Evolutionary conservation across 2,888 invertebrate species (phyloP), one percentile per base, ranked within the genome.

Genomic region (Uropetala carovei): DNA sequence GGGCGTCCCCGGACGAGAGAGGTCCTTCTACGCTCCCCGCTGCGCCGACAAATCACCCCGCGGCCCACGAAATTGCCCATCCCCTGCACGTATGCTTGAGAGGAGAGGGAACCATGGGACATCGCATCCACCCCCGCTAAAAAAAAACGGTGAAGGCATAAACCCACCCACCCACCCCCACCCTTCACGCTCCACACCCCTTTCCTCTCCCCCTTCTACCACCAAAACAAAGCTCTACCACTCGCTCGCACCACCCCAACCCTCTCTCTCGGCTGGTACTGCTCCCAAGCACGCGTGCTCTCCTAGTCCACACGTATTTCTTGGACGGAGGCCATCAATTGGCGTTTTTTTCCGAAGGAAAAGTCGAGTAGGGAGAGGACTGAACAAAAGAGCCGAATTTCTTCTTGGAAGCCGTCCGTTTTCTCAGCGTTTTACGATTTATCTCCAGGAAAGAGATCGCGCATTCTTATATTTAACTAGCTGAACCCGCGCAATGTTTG

Each of bases 31-130:
- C 64, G 59, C 43, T 43, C 27, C 89, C 89, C 10, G 64, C 64
- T 30, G 64, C n/a, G 64, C 27, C 60, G 64, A 89, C 64, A 64
- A 89, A 64, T 64, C 64, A 89, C 89, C 59, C 86, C 59, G 64
- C 89, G 60, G 89, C 64, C 89, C 89, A 22, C 75, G 68, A 58
- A 68, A 89, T 89, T n/a, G 89, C 43, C 89, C 89, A 89, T 64
- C 64, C 89, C 27, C 60, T 16, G 64, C 89, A 89, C 89, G 89
- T 89, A 89, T 75, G 75, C 13, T 22, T 22, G 75, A 11, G 75
- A 75, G 75, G 75, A 22, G 27, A 22, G 75, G 22, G 27, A 13
- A 75, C 43, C 75, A 22, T 13, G 75, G 75, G 75, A 75, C 60
- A 22, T 59, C 22, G 14, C 30, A 30, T 11, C 58, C 57, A 22